A percentile compares a stretch with the other conserved stretches of the same genome.
Evolutionary conservation across 2,888 invertebrate species (phyloP).

Genomic region (Mythimna pallens): DNA sequence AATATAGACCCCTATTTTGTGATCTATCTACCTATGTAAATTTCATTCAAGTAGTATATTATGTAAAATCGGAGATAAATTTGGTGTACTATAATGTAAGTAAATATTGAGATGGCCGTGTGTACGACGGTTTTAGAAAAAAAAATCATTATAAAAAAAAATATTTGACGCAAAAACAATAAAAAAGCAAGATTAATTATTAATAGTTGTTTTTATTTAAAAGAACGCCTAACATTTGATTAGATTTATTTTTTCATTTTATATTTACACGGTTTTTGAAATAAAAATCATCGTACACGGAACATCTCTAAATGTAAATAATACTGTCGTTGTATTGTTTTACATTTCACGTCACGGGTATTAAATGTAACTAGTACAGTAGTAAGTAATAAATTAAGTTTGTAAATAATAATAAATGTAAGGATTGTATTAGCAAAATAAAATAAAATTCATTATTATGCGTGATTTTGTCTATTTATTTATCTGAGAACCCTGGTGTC

Average conservation of each 20-base stretch:
- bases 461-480: conserved; percentile 48
- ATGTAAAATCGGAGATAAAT: conserved; percentile 14
- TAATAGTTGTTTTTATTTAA: background rate
- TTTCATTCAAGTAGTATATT: conserved; percentile 26
- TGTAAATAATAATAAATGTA: conserved; percentile 57
- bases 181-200: background rate
- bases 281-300: conserved; percentile 8
- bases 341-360: conserved; percentile 61
- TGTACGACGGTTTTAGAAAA: background rate
- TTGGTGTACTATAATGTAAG: conserved; percentile 22
- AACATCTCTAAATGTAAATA: conserved; percentile 53
- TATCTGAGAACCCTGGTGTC: background rate
- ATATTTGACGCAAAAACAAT: no score
- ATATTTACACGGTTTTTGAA: background rate
- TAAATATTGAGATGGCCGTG: background rate
- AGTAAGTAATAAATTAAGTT: conserved; percentile 36
- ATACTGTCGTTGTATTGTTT: conserved; percentile 43
- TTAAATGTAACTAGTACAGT: conserved; percentile 55
- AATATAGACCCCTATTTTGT: conserved; percentile 65
- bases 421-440: conserved; percentile 62
- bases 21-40: conserved; percentile 61
- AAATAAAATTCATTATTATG: conserved; percentile 64
- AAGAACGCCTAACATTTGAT: background rate
- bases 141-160: background rate
- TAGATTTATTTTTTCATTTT: background rate